Evolutionary conservation across 2,797 vertebrate species (phyloP).

Genomic region (Etheostoma nigrum): DNA sequence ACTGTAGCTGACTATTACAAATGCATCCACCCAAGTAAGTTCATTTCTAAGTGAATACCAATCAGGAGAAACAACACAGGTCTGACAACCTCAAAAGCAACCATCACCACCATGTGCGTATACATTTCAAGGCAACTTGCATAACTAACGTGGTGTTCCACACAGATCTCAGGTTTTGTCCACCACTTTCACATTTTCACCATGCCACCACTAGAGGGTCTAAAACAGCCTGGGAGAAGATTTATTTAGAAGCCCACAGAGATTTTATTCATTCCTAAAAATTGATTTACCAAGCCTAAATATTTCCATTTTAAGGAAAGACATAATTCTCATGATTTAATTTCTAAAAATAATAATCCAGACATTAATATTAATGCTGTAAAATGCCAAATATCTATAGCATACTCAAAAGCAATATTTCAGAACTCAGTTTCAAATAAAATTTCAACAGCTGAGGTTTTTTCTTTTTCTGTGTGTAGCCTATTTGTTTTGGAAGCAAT

Average conservation of each 20-base stretch:
- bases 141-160: background rate
- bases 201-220: constrained; percentile 60
- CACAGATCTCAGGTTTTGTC: background rate
- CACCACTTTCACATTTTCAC: background rate
- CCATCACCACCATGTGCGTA: background rate
- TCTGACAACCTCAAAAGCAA: background rate
- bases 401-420: background rate
- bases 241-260: background rate
- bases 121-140: background rate
- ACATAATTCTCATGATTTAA: background rate
- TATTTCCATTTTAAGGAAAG: background rate
- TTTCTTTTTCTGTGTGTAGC: background rate
- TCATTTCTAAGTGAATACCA: background rate
- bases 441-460: background rate
- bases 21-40: background rate
- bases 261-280: constrained; percentile 8
- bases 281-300: background rate
- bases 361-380: background rate
- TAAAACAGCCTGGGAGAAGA: background rate
- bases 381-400: background rate
- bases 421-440: background rate
- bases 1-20: background rate
- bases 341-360: background rate
- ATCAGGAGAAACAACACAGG: background rate
- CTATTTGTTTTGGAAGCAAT: background rate